Evolutionary conservation across 2,797 vertebrate species (phyloP), one percentile per base, ranked within the genome.

Genomic region (Varecia variegata): DNA sequence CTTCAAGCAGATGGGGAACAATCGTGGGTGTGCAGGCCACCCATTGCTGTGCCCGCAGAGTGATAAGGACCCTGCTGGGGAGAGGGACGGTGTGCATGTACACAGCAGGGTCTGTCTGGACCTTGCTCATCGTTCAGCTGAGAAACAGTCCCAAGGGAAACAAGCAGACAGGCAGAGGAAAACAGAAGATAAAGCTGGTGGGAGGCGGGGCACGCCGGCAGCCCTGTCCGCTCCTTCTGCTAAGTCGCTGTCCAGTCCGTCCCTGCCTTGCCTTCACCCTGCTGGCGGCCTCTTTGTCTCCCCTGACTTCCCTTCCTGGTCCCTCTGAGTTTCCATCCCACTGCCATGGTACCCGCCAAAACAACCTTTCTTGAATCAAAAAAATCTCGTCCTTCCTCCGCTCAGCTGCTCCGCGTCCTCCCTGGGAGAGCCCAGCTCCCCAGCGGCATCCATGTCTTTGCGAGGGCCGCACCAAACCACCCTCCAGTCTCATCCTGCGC

Each of bases 181-280:
- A 56, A 70, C 7, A 20, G 32, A 27, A 82, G 17, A 21, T 4
- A 23, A n/a, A 70, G 40, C 15, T 1, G 7, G 47, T 4, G 8
- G 47, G 18, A 25, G 14, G 30, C 0, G 3, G 7, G 85, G 30
- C 27, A 1, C 4, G 21, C 54, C 1, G 3, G 67, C 38, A 38
- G 3, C 90, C 35, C 27, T 4, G 18, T 25, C 68, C 7, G 3
- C 11, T 13, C 18, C 23, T 20, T n/a, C 20, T 52, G 7, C 8
- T 10, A 0, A 25, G 3, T 18, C 12, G 3, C 58, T n/a, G n/a
- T 56, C 27, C 56, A 27, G 17, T 21, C 45, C 13, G 0, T 56
- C 58, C 30, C 25, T 6, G 38, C 54, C 77, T 47, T 15, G 0
- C 52, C 67, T 8, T 30, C 38, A 27, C 23, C 86, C 32, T 32